A percentile compares a stretch with the other conserved stretches of the same genome.
Evolutionary conservation across 1,140 invertebrate genomes (phyloP).

Genomic region (roundworm (Caenorhabditis elegans)): DNA sequence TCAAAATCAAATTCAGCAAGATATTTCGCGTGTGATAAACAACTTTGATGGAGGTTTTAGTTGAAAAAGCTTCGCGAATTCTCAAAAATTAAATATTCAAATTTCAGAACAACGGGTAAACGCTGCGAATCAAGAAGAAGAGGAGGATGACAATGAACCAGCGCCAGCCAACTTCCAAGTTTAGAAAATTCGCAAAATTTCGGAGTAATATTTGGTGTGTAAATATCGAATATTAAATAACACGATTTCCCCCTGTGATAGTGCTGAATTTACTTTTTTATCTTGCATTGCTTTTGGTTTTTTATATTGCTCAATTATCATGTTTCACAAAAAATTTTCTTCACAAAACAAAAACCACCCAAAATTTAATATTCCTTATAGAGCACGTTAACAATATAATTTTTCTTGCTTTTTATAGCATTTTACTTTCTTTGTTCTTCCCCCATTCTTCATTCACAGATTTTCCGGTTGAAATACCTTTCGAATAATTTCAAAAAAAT

Average conservation of each 20-base stretch:
- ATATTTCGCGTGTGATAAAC: slow-evolving; percentile 28
- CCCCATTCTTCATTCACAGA: not conserved
- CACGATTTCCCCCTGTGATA: not conserved
- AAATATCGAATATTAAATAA: not conserved
- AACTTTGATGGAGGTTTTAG: slow-evolving; percentile 32
- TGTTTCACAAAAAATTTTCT: not conserved
- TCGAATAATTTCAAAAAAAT: not conserved
- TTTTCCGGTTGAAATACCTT: slow-evolving; percentile 15
- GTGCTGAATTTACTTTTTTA: too few species aligned
- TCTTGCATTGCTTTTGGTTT: too few species aligned
- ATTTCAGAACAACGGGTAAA: not conserved
- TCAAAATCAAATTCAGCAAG: not conserved
- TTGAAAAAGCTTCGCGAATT: not conserved
- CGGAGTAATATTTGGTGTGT: too few species aligned
- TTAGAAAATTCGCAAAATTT: not conserved
- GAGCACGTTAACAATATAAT: not conserved
- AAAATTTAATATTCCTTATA: not conserved
- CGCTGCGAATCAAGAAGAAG: not conserved
- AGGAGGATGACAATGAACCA: not conserved
- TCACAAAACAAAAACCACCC: not conserved
- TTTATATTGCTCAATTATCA: slow-evolving; percentile 15
- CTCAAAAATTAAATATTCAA: not conserved
- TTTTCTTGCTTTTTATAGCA: not conserved
- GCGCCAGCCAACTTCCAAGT: slow-evolving; percentile 13
- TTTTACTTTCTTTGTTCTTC: not conserved